Base-by-base conservation (phyloP, 2,797 vertebrate species). In the Peromyscus attwateri region DNA sequence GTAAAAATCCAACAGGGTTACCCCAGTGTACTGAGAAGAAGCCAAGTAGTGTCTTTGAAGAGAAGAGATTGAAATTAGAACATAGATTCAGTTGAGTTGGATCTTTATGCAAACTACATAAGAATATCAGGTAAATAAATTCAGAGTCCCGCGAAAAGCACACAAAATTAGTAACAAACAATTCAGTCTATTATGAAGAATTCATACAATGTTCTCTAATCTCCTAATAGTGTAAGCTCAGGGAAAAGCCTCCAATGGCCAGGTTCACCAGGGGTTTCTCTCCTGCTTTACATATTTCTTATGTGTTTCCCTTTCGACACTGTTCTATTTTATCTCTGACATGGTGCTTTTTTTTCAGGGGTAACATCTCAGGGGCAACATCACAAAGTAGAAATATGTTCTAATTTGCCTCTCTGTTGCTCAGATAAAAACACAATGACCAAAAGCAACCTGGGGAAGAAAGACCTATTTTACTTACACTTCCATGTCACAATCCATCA, bases 101-200 rank as follows among this genome's bases (percentile, higher is more conserved):
- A 77, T 82, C 91, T 97, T 98, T 76, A 93, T 43, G n/a, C 62
- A 93, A 95, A 92, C 27, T 70, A 0, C 43, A 92, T 46, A 89
- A 55, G 93, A 88, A 91, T 89, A 76, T 37, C 29, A 76, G 43
- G 92, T 13, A 88, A 96, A 97, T 76, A 94, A 92, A 70, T 60
- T 64, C 34, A 82, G 19, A 55, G 87, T 29, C 34, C 37, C 83
- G 57, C 91, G 81, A 95, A 92, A 96, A 87, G 43, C 90, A 93
- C 46, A 96, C 31, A 88, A 95, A 92, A 91, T 93, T 75, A 88
- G 25, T 52, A 96, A 81, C n/a, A 68, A 79, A 49, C 82, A 85
- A 81, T 52, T 21, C 75, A 84, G 60, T 73, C 76, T 40, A 82
- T 75, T 92, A 91, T 8, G 29, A 87, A 95, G 64, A 68, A 84